A percentile compares a stretch with the other conserved stretches of the same genome.
phyloP scores from a whole-genome alignment of 2,113 vertebrate species.

The Athene cunicularia region DNA sequence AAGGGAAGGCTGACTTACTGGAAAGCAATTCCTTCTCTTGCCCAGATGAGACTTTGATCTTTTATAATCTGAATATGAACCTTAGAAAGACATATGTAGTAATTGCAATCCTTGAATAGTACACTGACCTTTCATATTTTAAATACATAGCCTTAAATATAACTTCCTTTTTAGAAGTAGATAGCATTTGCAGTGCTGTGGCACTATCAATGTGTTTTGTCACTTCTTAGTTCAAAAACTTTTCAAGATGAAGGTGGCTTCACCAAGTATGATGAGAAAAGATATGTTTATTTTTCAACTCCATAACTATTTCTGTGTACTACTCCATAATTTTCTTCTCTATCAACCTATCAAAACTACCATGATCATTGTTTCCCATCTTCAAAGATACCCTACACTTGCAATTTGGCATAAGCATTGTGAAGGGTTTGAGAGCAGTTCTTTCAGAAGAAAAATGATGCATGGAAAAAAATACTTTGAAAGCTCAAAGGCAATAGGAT shows the following conservation, averaged over 20 bases:
- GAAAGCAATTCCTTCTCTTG: conserved; percentile 14
- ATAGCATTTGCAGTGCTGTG: background rate
- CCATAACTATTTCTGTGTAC: background rate
- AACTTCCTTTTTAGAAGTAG: background rate
- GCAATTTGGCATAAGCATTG: background rate
- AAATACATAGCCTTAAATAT: background rate
- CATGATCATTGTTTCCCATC: background rate
- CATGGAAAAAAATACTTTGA: background rate
- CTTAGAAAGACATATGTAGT: background rate
- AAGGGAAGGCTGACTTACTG: background rate
- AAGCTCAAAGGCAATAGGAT: background rate
- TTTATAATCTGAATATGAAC: background rate
- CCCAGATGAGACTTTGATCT: conserved; percentile 18
- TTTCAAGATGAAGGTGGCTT: background rate
- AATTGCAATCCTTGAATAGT: background rate
- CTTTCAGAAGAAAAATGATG: background rate
- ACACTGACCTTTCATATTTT: background rate
- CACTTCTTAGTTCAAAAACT: background rate
- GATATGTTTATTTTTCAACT: background rate
- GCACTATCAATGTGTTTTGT: background rate
- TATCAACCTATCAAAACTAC: background rate
- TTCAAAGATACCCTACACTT: background rate
- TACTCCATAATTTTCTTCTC: background rate
- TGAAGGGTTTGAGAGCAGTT: background rate
- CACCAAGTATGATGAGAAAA: background rate